Evolutionary conservation across 2,888 invertebrate species (phyloP), one percentile per base, ranked within the genome.

Genomic region (Mythimna lalbum): DNA sequence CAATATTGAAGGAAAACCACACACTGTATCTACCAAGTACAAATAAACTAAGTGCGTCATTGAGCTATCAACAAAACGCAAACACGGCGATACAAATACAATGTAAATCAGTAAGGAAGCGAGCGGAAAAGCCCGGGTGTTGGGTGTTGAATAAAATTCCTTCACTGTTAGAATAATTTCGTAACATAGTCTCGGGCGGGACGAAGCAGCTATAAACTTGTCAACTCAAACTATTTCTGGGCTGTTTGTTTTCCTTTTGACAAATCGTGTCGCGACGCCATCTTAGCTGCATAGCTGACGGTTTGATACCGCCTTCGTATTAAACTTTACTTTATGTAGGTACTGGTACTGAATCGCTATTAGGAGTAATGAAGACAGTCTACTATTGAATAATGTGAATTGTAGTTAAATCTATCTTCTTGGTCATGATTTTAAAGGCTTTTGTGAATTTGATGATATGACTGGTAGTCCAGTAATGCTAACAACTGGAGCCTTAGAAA

Each of bases 201-300:
- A 83, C 85, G 82, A 86, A 84, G 83, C 82, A 86, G 91, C 94
- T 88, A 93, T 95, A 95, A 95, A 95, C 92, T 94, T 95, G 95
- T 95, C 95, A 95, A 91, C 94, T 89, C 87, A 87, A 92, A 94
- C 95, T 95, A 95, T 95, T 95, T 91, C 93, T 92, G 92, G 90
- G 87, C 88, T 91, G 95, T 95, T 95, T 94, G 95, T 95, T 93
- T 93, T 92, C 90, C 91, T 92, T 95, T 94, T 95, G 95, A 95
- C 94, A 95, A 94, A 94, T 93, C 90, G 93, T 89, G 92, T 87
- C 92, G 90, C 89, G 91, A 88, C 93, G 93, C 93, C 93, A 92
- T 94, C 93, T 94, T 93, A 91, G 63, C 83, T 89, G 89, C 90
- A 88, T 92, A 87, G 81, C 86, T 82, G 86, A 81, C 83, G 55